A percentile compares a stretch with the other conserved stretches of the same genome.
These are phyloP conservation scores for Ruditapes philippinarum DNA, from an alignment of 1,140 invertebrate species.

Conservation along the genomic window DNA sequence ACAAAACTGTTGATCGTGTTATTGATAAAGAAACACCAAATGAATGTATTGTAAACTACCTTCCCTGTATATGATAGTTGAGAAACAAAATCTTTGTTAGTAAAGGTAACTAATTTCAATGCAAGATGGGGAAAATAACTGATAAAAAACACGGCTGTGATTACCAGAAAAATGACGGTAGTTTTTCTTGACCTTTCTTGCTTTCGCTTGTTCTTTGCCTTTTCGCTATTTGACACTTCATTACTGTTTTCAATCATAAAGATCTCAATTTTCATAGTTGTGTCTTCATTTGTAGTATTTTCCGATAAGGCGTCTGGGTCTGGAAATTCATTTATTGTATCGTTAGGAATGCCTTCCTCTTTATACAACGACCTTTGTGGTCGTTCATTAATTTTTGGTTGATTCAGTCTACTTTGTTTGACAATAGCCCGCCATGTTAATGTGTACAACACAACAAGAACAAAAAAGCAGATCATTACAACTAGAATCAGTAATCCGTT, in stretches of 20 bases:
- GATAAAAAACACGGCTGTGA: conserved; percentile 74
- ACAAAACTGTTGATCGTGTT: conserved; percentile 74
- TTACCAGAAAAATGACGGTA: conserved; percentile 76
- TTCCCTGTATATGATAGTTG: conserved; percentile 25
- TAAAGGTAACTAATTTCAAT: conserved; percentile 69
- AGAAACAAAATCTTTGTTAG: conserved; percentile 68
- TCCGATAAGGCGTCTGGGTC: too few relatives aligned
- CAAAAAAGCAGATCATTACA: conserved; percentile 64
- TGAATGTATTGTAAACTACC: conserved; percentile 75
- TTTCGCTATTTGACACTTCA: too few relatives aligned
- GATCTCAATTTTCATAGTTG: too few relatives aligned
- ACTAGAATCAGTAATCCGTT: conserved; percentile 60
- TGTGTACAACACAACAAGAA: conserved; percentile 71
- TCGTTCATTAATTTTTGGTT: neutral
- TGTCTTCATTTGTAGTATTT: too few relatives aligned
- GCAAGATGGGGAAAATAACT: conserved; percentile 77
- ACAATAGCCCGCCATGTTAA: conserved; percentile 70
- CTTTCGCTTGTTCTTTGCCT: too few relatives aligned
- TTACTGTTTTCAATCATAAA: too few relatives aligned
- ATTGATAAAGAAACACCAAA: conserved; percentile 79
- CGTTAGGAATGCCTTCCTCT: too few relatives aligned
- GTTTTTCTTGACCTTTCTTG: conserved; percentile 62
- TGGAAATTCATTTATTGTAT: too few relatives aligned
- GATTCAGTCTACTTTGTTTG: conserved; percentile 64
- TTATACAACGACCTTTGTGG: neutral